Evolutionary conservation across 2,113 vertebrate species (phyloP), one percentile per base, ranked within the genome.

Genomic region (Anoura caudifer): DNA sequence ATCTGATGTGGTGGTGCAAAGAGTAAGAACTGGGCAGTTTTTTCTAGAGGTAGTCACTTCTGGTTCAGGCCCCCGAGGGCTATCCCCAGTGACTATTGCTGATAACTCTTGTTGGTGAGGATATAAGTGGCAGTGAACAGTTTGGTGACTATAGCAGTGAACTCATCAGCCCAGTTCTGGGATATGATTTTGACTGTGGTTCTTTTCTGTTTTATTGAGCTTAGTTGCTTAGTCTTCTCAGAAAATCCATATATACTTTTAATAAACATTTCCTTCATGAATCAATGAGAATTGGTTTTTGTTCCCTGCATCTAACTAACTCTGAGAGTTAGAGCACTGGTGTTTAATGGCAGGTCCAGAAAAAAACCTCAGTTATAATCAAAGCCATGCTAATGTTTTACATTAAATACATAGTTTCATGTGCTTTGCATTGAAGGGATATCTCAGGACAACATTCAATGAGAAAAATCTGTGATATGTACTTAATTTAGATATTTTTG

Each of bases 401-500:
- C 1, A 14, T 1, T 69, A 83, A 93, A 15, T n/a, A 45, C 3
- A 24, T 26, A 36, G 17, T 47, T 91, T 65, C 15, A 28, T 31
- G 6, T 84, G 16, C 7, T 73, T 80, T 82, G 22, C 36, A 15
- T 61, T 92, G 61, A 92, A 81, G 28, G 41, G 63, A 65, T 54
- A 61, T 31, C 56, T 77, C 45, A 80, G 59, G 33, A 59, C 16
- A 90, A 20, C 33, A 82, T 56, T 28, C 80, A 54, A 13, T 83
- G 90, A 73, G 14, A 91, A 96, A 96, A 96, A 79, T 67, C 4
- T 3, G 36, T 72, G 24, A 47, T 56, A 83, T 43, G 2, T 65
- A 41, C 8, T 45, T 91, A 73, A 91, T 73, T 86, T 87, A 59
- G 54, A 65, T 87, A 85, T 95, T 91, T 94, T 6, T 82, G n/a